Percentiles rank a stretch among this genome's conserved stretches.
These are phyloP conservation scores for Drosophila diplacantha DNA, from an alignment of 2,888 invertebrate species.

Conservation along the genomic window DNA sequence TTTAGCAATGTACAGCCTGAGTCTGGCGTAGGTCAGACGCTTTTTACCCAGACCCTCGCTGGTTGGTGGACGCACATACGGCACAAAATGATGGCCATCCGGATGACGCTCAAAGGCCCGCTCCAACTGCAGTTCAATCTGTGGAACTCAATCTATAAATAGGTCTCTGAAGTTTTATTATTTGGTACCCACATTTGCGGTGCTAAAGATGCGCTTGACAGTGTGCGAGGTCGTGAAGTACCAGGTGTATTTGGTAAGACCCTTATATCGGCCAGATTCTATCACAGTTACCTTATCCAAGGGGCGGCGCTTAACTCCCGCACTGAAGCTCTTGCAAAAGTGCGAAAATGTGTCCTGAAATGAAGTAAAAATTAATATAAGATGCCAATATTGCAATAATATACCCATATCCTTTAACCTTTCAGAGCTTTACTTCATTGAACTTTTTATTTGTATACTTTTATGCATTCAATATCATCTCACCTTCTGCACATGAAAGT, in stretches of 20 bases:
- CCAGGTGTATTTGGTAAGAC: slow-evolving; percentile 85
- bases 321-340: slow-evolving; percentile 84
- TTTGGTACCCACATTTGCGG: slow-evolving; percentile 62
- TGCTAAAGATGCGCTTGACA: slow-evolving; percentile 86
- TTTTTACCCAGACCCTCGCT: slow-evolving; percentile 41
- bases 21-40: slow-evolving; percentile 65
- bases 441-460: no score
- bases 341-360: slow-evolving; percentile 83
- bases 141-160: not conserved
- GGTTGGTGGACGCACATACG: slow-evolving; percentile 52
- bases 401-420: no score
- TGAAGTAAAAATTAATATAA: slow-evolving; percentile 21
- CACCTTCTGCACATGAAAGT: slow-evolving; percentile 84
- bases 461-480: slow-evolving; percentile 30
- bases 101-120: slow-evolving; percentile 60
- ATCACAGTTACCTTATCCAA: slow-evolving; percentile 83
- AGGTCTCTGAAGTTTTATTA: not conserved
- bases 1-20: slow-evolving; percentile 63
- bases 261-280: slow-evolving; percentile 82
- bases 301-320: slow-evolving; percentile 82
- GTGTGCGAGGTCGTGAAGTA: slow-evolving; percentile 84
- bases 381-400: no score
- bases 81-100: slow-evolving; percentile 54
- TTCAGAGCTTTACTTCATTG: no score
- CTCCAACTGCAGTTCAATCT: slow-evolving; percentile 59